Evolutionary conservation across 2,797 vertebrate species (phyloP).

Genomic region (Coregonus suidteri): DNA sequence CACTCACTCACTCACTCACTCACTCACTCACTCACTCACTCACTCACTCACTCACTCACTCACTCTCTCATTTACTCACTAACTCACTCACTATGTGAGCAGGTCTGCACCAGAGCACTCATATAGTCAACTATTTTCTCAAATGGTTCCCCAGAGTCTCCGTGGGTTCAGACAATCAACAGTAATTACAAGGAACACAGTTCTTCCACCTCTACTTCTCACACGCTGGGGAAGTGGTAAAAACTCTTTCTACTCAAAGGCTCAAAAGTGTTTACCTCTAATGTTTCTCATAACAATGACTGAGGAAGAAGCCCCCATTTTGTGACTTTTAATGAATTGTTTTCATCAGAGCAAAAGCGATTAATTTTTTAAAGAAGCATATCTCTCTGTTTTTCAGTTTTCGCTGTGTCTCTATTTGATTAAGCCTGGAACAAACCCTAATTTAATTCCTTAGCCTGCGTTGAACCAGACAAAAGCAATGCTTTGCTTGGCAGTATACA

Average conservation of each 20-base stretch:
- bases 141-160: background rate
- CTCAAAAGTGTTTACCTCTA: background rate
- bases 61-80: background rate
- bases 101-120: background rate
- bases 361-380: too few relatives aligned
- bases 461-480: background rate
- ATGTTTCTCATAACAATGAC: background rate
- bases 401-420: too few relatives aligned
- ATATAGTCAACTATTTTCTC: background rate
- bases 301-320: background rate
- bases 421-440: too few relatives aligned
- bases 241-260: background rate
- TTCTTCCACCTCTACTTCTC: background rate
- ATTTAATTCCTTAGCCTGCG: background rate
- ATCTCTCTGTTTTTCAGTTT: too few relatives aligned
- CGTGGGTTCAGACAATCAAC: background rate
- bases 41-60: background rate
- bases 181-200: background rate
- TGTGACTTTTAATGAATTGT: too few relatives aligned
- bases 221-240: background rate
- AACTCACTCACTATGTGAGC: too few relatives aligned
- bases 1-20: background rate
- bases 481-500: background rate
- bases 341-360: too few relatives aligned
- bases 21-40: background rate